Evolutionary conservation across 2,797 vertebrate genomes (phyloP), one percentile per base, ranked within the genome.

Genomic region (Alcedo atthis): DNA sequence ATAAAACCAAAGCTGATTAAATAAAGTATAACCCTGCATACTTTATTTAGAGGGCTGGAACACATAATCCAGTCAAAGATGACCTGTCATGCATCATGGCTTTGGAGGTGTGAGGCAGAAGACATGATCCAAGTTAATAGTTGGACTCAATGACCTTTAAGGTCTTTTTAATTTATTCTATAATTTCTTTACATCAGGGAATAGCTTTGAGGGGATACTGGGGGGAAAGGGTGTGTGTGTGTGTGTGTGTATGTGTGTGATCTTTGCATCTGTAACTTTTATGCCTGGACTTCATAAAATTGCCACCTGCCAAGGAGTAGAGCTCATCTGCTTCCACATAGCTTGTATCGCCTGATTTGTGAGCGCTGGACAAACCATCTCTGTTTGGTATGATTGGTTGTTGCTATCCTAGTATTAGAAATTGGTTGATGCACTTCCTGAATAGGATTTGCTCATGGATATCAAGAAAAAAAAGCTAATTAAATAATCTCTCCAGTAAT

Each of bases 161-260:
- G n/a, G 54, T 57, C 32, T 57, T 33, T 57, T 57, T 57, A 33
- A 57, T 33, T 33, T 14, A 15, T 15, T 57, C 32, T 33, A 15
- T 57, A 33, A 14, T 26, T 89, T 88, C 84, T 68, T 45, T 7
- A 6, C 5, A 13, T 46, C n/a, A 66, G 51, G 62, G 37, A 75
- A 21, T 42, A 59, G 9, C 12, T 88, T 78, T 74, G 43, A 64
- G 20, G 20, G 15, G 14, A 22, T 42, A 25, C 5, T 16, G 33
- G 35, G 22, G 4, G 12, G 69, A 35, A 5, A 2, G 13, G 40
- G 2, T 5, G 37, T 3, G 2, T 5, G 40, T 2, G 2, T 5
- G 40, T 2, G 2, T 5, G 48, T 45, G 15, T 45, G 43, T 48
- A 16, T 12, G 22, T 24, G 46, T 51, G 49, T 51, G 49, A 51